These are phyloP conservation scores for Conus canariensis DNA, from an alignment of 2,888 invertebrate genomes.

Conservation along the genomic window DNA sequence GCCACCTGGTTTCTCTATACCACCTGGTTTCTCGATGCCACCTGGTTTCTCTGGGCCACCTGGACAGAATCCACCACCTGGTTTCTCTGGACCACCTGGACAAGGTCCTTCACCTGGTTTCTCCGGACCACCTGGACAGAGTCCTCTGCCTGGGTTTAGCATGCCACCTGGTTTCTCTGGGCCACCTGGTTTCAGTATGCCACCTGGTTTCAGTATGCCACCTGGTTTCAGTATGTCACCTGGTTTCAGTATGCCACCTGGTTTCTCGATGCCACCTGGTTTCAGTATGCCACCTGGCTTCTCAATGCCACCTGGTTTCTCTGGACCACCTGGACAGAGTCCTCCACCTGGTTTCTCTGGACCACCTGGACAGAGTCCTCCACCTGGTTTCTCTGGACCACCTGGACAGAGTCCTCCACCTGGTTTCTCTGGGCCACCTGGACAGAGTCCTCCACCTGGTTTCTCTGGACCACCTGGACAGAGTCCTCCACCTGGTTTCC, in stretches of 20 bases:
- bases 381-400: background rate
- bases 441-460: background rate
- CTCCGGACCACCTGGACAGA: background rate
- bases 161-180: background rate
- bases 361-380: background rate
- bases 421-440: background rate
- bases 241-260: background rate
- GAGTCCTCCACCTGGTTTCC: background rate
- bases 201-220: background rate
- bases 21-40: background rate
- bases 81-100: background rate
- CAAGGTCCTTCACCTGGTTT: background rate
- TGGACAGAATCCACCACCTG: background rate
- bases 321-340: background rate
- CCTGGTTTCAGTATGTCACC: background rate
- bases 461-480: background rate
- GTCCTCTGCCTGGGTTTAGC: background rate
- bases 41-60: background rate
- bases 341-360: background rate
- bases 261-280: background rate
- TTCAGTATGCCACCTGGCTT: background rate
- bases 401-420: too few relatives aligned
- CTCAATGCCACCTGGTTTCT: background rate
- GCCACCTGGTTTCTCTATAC: conserved; percentile 5
- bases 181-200: background rate